Evolutionary conservation across 2,113 vertebrate species (phyloP).

Genomic region (Helogale parvula): DNA sequence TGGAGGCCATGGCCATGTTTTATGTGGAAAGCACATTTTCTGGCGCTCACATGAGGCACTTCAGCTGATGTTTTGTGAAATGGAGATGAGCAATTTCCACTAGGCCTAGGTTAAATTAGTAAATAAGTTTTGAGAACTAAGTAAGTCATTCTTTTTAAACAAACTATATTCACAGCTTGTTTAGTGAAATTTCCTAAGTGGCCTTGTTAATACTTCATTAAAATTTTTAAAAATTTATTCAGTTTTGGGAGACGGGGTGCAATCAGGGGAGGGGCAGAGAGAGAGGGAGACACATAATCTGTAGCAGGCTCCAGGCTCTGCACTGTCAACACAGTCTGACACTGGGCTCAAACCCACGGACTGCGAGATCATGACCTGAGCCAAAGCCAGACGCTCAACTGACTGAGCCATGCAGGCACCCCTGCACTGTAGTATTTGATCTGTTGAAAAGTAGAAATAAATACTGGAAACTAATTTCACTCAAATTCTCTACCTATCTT

Average conservation of each 20-base stretch:
- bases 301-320: no score
- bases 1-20: background rate
- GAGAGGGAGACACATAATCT: no score
- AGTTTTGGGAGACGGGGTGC: no score
- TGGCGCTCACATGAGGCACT: background rate
- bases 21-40: background rate
- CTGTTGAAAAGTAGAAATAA: background rate
- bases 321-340: no score
- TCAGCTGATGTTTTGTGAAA: background rate
- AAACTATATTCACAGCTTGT: background rate
- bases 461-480: background rate
- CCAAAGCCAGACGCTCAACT: no score
- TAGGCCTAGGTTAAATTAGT: background rate
- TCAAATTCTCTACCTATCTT: background rate
- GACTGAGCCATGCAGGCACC: no score
- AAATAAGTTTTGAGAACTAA: background rate
- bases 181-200: background rate
- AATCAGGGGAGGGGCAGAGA: background rate
- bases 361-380: no score
- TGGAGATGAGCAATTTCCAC: background rate
- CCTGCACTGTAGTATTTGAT: background rate
- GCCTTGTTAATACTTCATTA: background rate
- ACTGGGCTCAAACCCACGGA: no score
- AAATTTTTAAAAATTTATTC: no score
- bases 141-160: background rate